Evolutionary conservation across 2,113 vertebrate genomes (phyloP).

Genomic region (Noctilio leporinus): DNA sequence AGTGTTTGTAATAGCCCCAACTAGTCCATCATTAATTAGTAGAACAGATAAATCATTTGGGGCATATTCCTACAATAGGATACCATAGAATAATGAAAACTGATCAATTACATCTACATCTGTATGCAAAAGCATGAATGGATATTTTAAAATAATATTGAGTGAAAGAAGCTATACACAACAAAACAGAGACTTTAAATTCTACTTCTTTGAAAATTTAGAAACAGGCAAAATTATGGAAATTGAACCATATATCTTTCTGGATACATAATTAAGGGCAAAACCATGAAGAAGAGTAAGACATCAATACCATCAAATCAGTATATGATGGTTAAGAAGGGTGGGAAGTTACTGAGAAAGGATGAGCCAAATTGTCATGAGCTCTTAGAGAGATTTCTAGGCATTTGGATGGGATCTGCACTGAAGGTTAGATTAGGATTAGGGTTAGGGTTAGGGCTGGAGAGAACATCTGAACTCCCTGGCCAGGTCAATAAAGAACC

Average conservation of each 20-base stretch:
- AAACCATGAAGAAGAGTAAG: not conserved
- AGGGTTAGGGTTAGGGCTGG: not conserved
- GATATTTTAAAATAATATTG: not conserved
- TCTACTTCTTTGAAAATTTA: not conserved
- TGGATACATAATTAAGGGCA: not conserved
- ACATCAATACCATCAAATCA: not conserved
- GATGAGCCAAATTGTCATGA: not conserved
- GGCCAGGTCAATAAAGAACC: not conserved
- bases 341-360: not conserved
- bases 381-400: not conserved
- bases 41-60: not conserved
- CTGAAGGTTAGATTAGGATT: not conserved
- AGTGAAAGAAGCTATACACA: not conserved
- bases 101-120: not conserved
- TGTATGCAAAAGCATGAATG: not conserved
- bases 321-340: not conserved
- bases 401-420: not conserved
- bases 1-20: not conserved
- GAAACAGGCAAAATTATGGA: not conserved
- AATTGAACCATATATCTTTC: not conserved
- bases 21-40: not conserved
- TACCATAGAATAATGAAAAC: not conserved
- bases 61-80: not conserved
- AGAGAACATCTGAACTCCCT: not conserved
- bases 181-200: not conserved